phyloP scores from a whole-genome alignment of 1,140 invertebrate species.

The Megalopta genalis region DNA sequence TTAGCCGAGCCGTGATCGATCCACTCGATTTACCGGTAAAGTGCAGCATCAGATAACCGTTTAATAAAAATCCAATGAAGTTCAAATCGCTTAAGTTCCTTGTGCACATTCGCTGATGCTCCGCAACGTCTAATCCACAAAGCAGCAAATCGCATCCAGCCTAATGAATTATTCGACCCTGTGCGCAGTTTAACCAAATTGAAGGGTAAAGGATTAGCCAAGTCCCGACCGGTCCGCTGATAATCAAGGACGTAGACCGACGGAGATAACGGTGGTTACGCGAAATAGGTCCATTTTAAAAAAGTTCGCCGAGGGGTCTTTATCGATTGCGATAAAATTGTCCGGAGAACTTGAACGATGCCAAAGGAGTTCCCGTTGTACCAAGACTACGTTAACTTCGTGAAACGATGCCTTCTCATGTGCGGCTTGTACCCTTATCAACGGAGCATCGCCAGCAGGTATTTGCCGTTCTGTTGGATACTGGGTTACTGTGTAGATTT shows the following conservation, averaged over 20 bases:
- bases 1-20: no score
- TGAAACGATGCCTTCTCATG: neutral
- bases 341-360: neutral
- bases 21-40: no score
- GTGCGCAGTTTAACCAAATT: no score
- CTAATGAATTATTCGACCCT: no score
- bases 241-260: neutral
- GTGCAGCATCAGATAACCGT: no score
- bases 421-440: neutral
- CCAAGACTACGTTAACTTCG: neutral
- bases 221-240: no score
- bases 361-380: neutral
- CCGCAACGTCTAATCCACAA: no score
- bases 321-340: neutral
- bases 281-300: neutral
- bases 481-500: neutral
- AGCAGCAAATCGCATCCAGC: no score
- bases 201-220: no score
- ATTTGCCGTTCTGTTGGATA: neutral
- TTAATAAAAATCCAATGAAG: no score
- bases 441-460: neutral
- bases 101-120: no score
- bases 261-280: neutral
- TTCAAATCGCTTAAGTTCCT: no score
- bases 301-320: neutral